Base-by-base conservation (phyloP, 2,113 vertebrate genomes). In the Forbesichthys agassizii region DNA sequence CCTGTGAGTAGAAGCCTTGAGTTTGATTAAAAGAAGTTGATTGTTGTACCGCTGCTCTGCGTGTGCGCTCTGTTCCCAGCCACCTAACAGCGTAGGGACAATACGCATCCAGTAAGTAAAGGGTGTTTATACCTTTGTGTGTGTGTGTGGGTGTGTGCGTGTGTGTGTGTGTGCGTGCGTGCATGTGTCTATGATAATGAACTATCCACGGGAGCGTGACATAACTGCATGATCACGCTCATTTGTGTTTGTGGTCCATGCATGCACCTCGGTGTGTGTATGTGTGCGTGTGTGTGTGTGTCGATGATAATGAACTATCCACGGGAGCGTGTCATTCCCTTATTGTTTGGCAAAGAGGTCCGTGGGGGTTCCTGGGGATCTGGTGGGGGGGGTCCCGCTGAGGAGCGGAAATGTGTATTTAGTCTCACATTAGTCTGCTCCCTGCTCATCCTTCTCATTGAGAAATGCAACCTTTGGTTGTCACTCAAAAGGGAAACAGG, bases 341-440 rank as follows among this genome's bases (percentile, higher is more conserved):
- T 65, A 87, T 89, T 90, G 87, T 90, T 78, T 85, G 76, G 83
- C 69, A 74, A 86, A 71, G 66, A 53, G 53, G 73, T 75, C 80
- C 56, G 74, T 84, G 16, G 81, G 82, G 78, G 69, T 77, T 80
- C 58, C 71, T 86, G 16, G 82, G 82, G 79, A 68, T 82, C 27
- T 27, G 2, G 16, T 16, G 27, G 27, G 27, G 27, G 20, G 20
- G 20, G 20, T 20, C 71, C 82, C 64, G 71, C 85, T 80, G 69
- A 88, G 84, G 82, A 87, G 81, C 76, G 85, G 89, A 92, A 92
- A 90, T 89, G 84, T 82, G 81, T 80, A 85, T 91, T 91, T 85
- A 86, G 80, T 88, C 77, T 83, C 79, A 81, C 75, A 79, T 86
- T 89, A 86, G 73, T 84, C 80, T 63, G 52, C 47, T 48, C 64